These are phyloP conservation scores for Drosophila ercepeae DNA, from an alignment of 1,140 invertebrate species.

Conservation along the genomic window DNA sequence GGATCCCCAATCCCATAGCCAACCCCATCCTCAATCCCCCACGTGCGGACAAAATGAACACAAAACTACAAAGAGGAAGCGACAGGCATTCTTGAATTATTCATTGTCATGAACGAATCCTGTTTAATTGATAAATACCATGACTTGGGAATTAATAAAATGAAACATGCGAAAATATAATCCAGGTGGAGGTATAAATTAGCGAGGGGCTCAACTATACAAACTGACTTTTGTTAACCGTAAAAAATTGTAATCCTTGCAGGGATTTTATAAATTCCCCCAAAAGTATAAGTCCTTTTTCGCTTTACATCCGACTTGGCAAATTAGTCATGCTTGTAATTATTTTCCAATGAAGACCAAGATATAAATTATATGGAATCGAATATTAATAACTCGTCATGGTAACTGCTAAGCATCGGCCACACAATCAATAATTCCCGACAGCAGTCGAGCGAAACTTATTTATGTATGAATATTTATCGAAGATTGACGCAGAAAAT, in stretches of 20 bases:
- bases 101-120: slow-evolving; percentile 26
- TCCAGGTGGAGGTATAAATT: slow-evolving; percentile 18
- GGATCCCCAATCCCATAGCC: neutral
- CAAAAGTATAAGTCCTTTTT: neutral
- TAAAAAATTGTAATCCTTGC: neutral
- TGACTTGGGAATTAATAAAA: slow-evolving; percentile 28
- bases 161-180: slow-evolving; percentile 4
- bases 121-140: slow-evolving; percentile 32
- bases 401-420: slow-evolving; percentile 11
- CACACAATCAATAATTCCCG: slow-evolving; percentile 23
- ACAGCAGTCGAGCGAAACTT: slow-evolving; percentile 6
- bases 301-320: neutral
- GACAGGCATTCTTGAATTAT: slow-evolving; percentile 10
- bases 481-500: slow-evolving; percentile 11
- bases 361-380: slow-evolving; percentile 19
- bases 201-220: neutral
- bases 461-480: slow-evolving; percentile 22
- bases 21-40: slow-evolving; percentile 1
- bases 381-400: slow-evolving; percentile 24
- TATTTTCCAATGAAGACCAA: slow-evolving; percentile 14
- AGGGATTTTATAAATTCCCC: neutral
- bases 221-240: no score
- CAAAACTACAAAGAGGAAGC: neutral
- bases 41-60: neutral
- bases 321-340: slow-evolving; percentile 21